Percentiles rank a stretch among this genome's conserved stretches.
These are phyloP conservation scores for Syngnathus acus DNA, from an alignment of 2,797 vertebrate genomes.

Conservation along the genomic window DNA sequence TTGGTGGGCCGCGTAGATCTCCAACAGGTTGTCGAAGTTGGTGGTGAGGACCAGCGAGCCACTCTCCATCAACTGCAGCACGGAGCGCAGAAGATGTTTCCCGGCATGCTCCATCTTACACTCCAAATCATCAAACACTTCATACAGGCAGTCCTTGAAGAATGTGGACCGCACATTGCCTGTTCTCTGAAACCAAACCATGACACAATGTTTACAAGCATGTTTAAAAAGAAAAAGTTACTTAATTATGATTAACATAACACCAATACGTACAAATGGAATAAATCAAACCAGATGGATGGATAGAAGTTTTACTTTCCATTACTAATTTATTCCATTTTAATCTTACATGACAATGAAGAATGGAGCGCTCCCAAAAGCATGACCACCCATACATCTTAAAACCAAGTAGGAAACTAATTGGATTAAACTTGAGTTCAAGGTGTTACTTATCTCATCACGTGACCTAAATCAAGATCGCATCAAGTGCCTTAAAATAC, in stretches of 20 bases:
- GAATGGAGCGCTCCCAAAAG: not conserved
- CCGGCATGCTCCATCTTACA: constrained; percentile 93
- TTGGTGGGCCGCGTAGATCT: constrained; percentile 89
- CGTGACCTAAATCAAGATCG: constrained; percentile 17
- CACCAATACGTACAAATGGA: not conserved
- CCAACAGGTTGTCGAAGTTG: constrained; percentile 93
- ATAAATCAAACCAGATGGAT: not conserved
- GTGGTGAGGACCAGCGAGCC: constrained; percentile 90
- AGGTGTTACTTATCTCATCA: constrained; percentile 17
- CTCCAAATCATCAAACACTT: constrained; percentile 93
- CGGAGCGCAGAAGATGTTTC: constrained; percentile 86
- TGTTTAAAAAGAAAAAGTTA: not conserved
- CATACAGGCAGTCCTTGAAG: constrained; percentile 95
- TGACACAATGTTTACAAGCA: not conserved
- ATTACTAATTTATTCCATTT: no score
- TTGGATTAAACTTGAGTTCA: constrained; percentile 13
- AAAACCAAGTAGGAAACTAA: constrained; percentile 16
- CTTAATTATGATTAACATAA: not conserved
- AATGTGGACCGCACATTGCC: constrained; percentile 92
- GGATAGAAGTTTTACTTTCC: not conserved
- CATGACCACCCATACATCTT: not conserved
- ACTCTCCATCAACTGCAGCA: constrained; percentile 90
- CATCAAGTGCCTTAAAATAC: constrained; percentile 7
- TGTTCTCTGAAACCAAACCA: constrained; percentile 72
- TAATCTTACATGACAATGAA: not conserved